Evolutionary conservation across 2,888 invertebrate species (phyloP), one percentile per base, ranked within the genome.

Genomic region (Metallyticus violacea): DNA sequence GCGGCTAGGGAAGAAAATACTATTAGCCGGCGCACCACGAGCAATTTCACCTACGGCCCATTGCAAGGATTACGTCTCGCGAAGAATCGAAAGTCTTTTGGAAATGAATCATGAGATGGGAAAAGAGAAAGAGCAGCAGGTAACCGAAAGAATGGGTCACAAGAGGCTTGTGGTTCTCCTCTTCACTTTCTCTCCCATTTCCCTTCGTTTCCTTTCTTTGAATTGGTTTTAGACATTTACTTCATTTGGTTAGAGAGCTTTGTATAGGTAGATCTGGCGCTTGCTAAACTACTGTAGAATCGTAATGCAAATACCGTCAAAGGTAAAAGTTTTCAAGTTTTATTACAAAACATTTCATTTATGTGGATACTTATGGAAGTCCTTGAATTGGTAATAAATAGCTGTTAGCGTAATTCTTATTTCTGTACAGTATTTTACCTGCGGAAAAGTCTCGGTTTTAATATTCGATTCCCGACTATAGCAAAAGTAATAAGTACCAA

Each of bases 101-200:
- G 81, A 81, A 83, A 83, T 83, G 83, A 83, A 83, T 83, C 83
- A 83, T 83, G 77, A 77, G 77, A 83, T 83, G 77, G 77, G 83
- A 30, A 25, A 40, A 25, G 5, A 30, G 29, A 25, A 26, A 81
- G 81, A 30, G 25, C 9, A 62, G 15, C 40, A 62, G 15, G 40
- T 62, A 62, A 2, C 15, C 40, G 40, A 62, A 62, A 26, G 81
- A 83, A 83, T 77, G 77, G 83, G 77, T 83, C 83, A 29, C 83
- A 1, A 29, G 83, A 77, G 77, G 28, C 27, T 77, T 62, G 40
- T 22, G 40, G 40, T 62, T 40, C 15, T 15, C 15, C 40, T 62
- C 40, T 62, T 6, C n/a, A n/a, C n/a, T n/a, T n/a, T n/a, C n/a
- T n/a, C 40, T 15, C 15, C 22, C 40, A 15, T 62, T 62, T 62